phyloP scores from a whole-genome alignment of 1,140 invertebrate species.

The Elymnias hypermnestra region DNA sequence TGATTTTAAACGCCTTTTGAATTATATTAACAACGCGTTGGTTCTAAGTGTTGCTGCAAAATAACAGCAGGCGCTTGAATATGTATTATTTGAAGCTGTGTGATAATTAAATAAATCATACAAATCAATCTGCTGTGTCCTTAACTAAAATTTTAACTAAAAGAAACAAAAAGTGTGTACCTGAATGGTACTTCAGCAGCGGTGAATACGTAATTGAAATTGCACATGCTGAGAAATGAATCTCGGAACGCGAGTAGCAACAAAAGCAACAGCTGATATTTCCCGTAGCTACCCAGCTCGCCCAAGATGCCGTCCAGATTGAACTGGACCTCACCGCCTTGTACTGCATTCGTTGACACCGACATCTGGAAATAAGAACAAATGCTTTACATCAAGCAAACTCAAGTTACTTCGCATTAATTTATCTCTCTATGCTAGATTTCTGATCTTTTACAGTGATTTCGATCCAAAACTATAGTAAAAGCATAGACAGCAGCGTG shows the following conservation, averaged over 20 bases:
- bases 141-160: too few species aligned
- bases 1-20: too few species aligned
- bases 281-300: conserved; percentile 68
- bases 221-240: conserved; percentile 67
- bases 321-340: conserved; percentile 36
- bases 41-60: not conserved
- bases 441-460: too few species aligned
- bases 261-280: conserved; percentile 63
- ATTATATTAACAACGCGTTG: not conserved
- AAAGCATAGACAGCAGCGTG: too few species aligned
- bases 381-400: too few species aligned
- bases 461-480: too few species aligned
- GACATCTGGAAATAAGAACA: conserved; percentile 47
- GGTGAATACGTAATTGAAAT: conserved; percentile 62
- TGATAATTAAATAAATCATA: not conserved
- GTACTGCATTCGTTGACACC: conserved; percentile 25
- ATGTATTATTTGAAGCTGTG: too few species aligned
- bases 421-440: too few species aligned
- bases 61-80: too few species aligned
- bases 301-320: conserved; percentile 62
- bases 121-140: too few species aligned
- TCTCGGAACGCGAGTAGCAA: conserved; percentile 61
- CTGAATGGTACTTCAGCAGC: conserved; percentile 52
- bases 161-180: conserved; percentile 28
- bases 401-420: too few species aligned